Evolutionary conservation across 2,888 invertebrate genomes (phyloP).

Genomic region (Saturnia japonica): DNA sequence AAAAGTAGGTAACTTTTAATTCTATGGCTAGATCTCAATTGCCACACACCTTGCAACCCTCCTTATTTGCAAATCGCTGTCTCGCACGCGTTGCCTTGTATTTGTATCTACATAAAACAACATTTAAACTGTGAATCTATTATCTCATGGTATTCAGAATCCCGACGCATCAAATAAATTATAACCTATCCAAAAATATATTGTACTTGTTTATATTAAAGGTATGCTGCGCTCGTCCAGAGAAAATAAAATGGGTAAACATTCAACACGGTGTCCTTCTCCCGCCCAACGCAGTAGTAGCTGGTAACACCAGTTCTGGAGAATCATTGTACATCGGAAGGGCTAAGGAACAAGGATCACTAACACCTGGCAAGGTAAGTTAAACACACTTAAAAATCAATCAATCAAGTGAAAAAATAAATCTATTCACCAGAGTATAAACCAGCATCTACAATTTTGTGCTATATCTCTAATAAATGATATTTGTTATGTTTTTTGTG

Average conservation of each 20-base stretch:
- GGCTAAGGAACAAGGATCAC: slow-evolving; percentile 76
- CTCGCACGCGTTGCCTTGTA: too few species aligned
- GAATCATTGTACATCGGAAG: slow-evolving; percentile 80
- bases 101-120: too few species aligned
- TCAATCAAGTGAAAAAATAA: not conserved
- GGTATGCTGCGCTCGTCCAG: slow-evolving; percentile 67
- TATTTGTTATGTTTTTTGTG: too few species aligned
- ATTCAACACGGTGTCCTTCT: slow-evolving; percentile 63
- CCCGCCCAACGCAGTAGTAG: slow-evolving; percentile 77
- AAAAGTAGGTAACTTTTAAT: too few species aligned
- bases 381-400: not conserved
- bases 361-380: slow-evolving; percentile 82
- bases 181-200: too few species aligned
- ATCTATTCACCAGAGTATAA: not conserved
- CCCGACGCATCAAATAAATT: not conserved
- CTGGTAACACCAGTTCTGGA: slow-evolving; percentile 70
- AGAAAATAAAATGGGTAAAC: slow-evolving; percentile 72
- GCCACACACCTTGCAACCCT: too few species aligned
- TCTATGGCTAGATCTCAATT: too few species aligned
- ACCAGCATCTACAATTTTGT: too few species aligned
- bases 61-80: too few species aligned
- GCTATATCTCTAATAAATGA: too few species aligned
- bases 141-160: not conserved
- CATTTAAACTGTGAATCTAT: not conserved
- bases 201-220: slow-evolving; percentile 35